These are phyloP conservation scores for Cosmopolites sordidus DNA, from an alignment of 2,888 invertebrate genomes.

Conservation along the genomic window DNA sequence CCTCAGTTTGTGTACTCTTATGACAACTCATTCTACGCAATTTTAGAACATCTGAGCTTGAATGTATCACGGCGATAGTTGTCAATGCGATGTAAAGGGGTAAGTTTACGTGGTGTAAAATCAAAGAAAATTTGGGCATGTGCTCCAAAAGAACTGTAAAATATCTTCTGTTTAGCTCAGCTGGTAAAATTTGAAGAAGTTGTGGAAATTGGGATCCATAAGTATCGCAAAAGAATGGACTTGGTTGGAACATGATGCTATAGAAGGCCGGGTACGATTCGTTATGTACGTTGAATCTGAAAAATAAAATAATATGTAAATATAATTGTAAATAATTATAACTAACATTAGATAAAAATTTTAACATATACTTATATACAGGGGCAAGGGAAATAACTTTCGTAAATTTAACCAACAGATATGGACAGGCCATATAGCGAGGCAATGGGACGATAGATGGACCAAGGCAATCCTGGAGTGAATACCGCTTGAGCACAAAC, in stretches of 20 bases:
- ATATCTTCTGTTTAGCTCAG: constrained; percentile 10
- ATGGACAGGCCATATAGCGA: too few relatives aligned
- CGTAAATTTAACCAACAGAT: too few relatives aligned
- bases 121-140: constrained; percentile 30
- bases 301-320: constrained; percentile 12
- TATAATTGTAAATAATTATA: too few relatives aligned
- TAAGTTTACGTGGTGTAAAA: constrained; percentile 29
- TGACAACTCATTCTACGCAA: not conserved
- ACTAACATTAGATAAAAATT: too few relatives aligned
- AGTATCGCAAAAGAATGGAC: constrained; percentile 30
- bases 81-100: constrained; percentile 15
- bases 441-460: too few relatives aligned
- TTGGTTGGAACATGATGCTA: constrained; percentile 31
- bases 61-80: not conserved
- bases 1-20: constrained; percentile 13
- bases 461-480: too few relatives aligned
- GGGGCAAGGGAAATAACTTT: too few relatives aligned
- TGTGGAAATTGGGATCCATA: constrained; percentile 29
- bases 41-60: constrained; percentile 3
- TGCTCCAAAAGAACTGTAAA: constrained; percentile 23
- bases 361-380: too few relatives aligned
- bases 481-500: too few relatives aligned
- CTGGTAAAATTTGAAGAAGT: constrained; percentile 16
- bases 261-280: constrained; percentile 30
- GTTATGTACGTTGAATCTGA: constrained; percentile 27